Evolutionary conservation across 2,888 invertebrate species (phyloP).

Genomic region (Drosophila suboccidentalis): DNA sequence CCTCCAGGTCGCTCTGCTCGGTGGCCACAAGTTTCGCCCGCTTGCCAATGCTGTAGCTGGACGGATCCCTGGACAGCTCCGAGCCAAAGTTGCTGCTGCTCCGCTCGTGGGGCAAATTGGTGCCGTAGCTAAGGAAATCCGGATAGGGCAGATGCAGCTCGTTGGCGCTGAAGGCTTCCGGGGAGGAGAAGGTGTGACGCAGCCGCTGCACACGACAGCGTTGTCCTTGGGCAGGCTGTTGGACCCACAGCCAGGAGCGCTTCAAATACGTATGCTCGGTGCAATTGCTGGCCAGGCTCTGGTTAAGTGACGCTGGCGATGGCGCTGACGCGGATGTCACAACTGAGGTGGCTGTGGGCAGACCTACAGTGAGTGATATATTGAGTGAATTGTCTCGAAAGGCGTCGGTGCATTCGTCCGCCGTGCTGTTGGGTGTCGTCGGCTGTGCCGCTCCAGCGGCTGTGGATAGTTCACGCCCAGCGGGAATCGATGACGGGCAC

Average conservation of each 20-base stretch:
- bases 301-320: conserved; percentile 40
- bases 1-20: conserved; percentile 34
- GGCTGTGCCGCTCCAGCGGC: conserved; percentile 68
- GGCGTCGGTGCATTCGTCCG: conserved; percentile 84
- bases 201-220: conserved; percentile 81
- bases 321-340: conserved; percentile 36
- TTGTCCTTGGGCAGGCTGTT: conserved; percentile 71
- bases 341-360: conserved; percentile 61
- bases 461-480: conserved; percentile 83
- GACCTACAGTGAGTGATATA: conserved; percentile 85
- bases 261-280: conserved; percentile 84
- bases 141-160: conserved; percentile 67
- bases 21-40: conserved; percentile 42
- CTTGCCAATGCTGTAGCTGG: conserved; percentile 65
- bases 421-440: conserved; percentile 75
- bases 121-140: conserved; percentile 84
- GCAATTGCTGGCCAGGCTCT: conserved; percentile 65
- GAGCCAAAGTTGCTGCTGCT: conserved; percentile 84
- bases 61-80: conserved; percentile 83
- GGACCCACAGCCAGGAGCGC: conserved; percentile 84
- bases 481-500: conserved; percentile 81
- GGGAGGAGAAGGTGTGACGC: conserved; percentile 84
- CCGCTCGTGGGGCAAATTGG: conserved; percentile 83
- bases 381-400: conserved; percentile 84
- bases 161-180: conserved; percentile 82